Evolutionary conservation across 2,113 vertebrate species (phyloP).

Genomic region (Lamprotornis superbus): DNA sequence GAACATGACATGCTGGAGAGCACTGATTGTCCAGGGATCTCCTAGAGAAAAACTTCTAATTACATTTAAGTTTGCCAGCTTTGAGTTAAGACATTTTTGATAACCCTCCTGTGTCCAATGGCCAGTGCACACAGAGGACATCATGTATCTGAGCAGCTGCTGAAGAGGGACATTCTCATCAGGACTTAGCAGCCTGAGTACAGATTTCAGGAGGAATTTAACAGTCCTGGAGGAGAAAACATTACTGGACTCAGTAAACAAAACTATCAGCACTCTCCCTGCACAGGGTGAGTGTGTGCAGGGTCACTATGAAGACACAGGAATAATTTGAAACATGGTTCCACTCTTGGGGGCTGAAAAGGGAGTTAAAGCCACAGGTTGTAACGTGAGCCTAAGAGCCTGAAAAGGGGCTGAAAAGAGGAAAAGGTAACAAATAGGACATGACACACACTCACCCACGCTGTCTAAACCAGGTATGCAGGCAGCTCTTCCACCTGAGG

Average conservation of each 20-base stretch:
- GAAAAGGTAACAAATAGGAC: background rate
- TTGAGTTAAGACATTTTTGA: background rate
- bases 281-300: background rate
- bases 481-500: background rate
- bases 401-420: background rate
- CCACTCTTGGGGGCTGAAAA: background rate
- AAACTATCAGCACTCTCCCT: background rate
- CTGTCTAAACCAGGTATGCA: background rate
- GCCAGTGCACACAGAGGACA: background rate
- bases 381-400: background rate
- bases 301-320: background rate
- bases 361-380: background rate
- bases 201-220: background rate
- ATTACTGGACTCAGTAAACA: background rate
- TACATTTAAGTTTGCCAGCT: background rate
- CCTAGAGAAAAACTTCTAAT: background rate
- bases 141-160: background rate
- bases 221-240: background rate
- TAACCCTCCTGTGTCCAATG: background rate
- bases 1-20: background rate
- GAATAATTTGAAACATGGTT: background rate
- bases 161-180: background rate
- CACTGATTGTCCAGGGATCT: background rate
- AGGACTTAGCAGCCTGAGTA: background rate
- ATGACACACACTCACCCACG: background rate